Base-by-base conservation (phyloP, 2,113 vertebrate genomes). In the Aramus guarauna region DNA sequence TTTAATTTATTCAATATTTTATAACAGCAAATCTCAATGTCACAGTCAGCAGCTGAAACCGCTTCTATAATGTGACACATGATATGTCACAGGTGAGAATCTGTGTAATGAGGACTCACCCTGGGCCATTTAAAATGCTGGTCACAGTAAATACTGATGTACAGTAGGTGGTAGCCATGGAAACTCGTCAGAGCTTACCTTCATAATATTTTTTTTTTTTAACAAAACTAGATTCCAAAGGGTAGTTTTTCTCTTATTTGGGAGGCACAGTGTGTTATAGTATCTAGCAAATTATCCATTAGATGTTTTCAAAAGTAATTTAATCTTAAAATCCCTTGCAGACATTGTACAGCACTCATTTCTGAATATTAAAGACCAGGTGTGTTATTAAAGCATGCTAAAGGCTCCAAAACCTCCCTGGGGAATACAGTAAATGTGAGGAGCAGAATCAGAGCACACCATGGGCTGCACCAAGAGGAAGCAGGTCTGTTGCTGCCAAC, bases 141-240 rank as follows among this genome's bases (percentile, higher is more conserved):
- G 64, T 96, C 96, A 97, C 86, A 94, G 76, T 0, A 0, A 89
- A 81, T 62, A 53, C 62, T 74, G 86, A 93, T 85, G 53, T 97
- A 95, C 60, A 87, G 91, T 91, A 94, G 91, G 79, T 82, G 47
- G 96, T 96, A 96, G 60, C 66, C 83, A 96, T 94, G 85, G 97
- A 96, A 97, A 97, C 97, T 52, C 68, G 69, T 43, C 78, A 79
- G 69, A 17, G 3, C 69, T 88, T 72, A 96, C 84, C 53, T 91
- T 78, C 55, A 72, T 80, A 80, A 76, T 32, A 23, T 45, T 27
- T 71, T 58, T 20, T 58, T 20, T 86, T 82, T 80, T 52, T 39
- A 45, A 59, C 19, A 85, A 85, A 93, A 79, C 15, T 45, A 30
- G 23, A 74, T 94, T 91, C 52, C 71, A 72, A 85, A 58, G 39